Conservation (phyloP, 2,113 vertebrate species). For the Azemiops feae region DNA sequence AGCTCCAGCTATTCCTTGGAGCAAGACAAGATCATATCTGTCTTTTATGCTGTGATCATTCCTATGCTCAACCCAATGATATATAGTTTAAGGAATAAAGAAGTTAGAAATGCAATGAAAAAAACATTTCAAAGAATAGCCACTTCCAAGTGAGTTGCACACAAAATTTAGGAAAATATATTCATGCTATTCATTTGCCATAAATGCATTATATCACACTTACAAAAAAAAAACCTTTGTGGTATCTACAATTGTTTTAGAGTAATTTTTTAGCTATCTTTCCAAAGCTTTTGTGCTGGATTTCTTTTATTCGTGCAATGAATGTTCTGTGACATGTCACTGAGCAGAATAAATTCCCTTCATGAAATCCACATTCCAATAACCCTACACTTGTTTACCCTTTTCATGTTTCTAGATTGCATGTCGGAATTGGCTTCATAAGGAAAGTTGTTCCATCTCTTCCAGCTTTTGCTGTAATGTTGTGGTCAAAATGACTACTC, state of each 20-base stretch:
- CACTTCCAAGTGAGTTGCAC: neutral
- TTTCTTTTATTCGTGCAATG: neutral
- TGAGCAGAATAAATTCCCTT: neutral
- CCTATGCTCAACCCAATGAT: neutral
- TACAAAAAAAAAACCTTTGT: neutral
- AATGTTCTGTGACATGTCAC: neutral
- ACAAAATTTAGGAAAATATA: neutral
- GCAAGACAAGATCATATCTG: constrained; percentile 42
- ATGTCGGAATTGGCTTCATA: neutral
- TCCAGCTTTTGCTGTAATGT: neutral
- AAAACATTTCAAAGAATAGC: neutral
- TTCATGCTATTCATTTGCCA: neutral
- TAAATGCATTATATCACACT: neutral
- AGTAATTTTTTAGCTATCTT: neutral
- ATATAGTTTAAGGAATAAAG: neutral
- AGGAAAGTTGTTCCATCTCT: neutral
- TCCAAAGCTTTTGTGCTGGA: neutral
- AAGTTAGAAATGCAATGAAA: neutral
- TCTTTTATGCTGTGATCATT: constrained; percentile 37
- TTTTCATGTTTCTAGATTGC: neutral
- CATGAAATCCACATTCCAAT: neutral
- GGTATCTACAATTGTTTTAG: neutral
- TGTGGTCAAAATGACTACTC: neutral
- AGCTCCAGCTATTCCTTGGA: constrained; percentile 19
- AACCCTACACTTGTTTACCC: neutral